A percentile compares a stretch with the other conserved stretches of the same genome.
Evolutionary conservation across 2,797 vertebrate genomes (phyloP).

Genomic region (Anguilla obscura): DNA sequence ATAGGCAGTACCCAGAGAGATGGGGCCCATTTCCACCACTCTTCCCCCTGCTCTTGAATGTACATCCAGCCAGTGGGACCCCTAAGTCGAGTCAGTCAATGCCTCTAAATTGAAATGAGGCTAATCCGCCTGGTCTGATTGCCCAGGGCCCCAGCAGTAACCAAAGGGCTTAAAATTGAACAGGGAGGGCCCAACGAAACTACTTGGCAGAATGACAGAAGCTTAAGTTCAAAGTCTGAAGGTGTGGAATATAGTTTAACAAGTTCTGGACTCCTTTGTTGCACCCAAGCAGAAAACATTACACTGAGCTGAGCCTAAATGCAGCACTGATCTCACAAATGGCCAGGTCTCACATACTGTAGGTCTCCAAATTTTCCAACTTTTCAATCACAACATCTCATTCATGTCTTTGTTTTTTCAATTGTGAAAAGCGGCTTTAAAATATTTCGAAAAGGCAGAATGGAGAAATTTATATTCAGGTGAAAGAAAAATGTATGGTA

Average conservation of each 20-base stretch:
- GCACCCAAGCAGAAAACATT: neutral
- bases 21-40: neutral
- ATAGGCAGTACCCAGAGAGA: neutral
- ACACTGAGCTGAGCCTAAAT: neutral
- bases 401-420: neutral
- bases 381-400: neutral
- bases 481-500: neutral
- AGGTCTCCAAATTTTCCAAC: neutral
- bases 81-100: neutral
- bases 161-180: neutral
- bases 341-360: neutral
- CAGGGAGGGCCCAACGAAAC: neutral
- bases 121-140: too few species aligned
- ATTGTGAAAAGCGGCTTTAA: neutral
- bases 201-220: neutral
- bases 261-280: neutral
- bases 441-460: neutral
- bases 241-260: neutral
- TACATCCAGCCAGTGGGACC: neutral
- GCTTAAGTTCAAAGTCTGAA: neutral
- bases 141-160: neutral
- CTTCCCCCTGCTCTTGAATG: neutral
- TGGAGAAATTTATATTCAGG: neutral
- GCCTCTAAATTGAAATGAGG: neutral
- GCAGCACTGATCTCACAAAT: neutral